These are phyloP conservation scores for Enteromius fasciolatus DNA, from an alignment of 2,797 vertebrate species.

Conservation along the genomic window DNA sequence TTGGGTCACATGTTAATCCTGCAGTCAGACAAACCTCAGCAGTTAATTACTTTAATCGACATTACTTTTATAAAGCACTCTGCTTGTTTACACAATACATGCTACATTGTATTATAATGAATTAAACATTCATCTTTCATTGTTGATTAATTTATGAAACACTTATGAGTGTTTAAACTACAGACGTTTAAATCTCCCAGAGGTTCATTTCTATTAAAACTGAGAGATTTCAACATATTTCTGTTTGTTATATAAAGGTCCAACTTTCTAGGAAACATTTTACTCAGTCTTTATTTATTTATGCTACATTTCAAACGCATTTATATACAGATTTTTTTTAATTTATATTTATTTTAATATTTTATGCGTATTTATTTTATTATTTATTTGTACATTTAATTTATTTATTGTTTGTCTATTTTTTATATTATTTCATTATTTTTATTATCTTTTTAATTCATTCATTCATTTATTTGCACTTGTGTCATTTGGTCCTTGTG, in stretches of 20 bases:
- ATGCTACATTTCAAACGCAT: background rate
- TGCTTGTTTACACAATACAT: background rate
- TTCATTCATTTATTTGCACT: background rate
- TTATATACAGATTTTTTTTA: background rate
- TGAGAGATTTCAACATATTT: background rate
- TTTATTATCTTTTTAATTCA: no score
- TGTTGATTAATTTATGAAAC: background rate
- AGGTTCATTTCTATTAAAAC: conserved; percentile 15
- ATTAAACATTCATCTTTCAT: conserved; percentile 7
- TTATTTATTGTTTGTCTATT: no score
- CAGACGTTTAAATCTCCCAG: conserved; percentile 1
- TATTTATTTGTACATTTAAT: no score
- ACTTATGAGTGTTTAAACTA: background rate
- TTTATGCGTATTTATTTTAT: no score
- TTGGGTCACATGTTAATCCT: conserved; percentile 53
- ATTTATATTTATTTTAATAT: no score
- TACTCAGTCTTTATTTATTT: background rate
- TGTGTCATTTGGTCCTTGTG: background rate
- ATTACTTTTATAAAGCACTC: conserved; percentile 19
- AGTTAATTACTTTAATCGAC: conserved; percentile 30
- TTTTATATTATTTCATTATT: no score
- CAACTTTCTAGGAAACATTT: background rate
- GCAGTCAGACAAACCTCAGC: conserved; percentile 36
- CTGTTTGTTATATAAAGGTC: background rate
- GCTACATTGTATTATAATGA: background rate